Conservation (phyloP, 2,797 vertebrate genomes). For the Phataginus tricuspis region DNA sequence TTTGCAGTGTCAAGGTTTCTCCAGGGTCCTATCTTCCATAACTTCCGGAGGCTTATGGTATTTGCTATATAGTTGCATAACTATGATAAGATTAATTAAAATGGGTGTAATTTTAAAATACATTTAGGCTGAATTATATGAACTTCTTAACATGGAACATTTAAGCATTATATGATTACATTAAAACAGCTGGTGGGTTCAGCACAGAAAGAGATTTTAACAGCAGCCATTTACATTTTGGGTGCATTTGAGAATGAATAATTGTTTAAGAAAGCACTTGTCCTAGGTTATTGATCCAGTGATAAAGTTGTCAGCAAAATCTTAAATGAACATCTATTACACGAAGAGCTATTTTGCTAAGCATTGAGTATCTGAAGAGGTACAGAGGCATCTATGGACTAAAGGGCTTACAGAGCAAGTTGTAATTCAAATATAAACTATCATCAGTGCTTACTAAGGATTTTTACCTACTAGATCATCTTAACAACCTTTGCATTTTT, state of each 20-base stretch:
- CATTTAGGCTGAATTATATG: conserved; percentile 74
- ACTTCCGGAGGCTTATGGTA: conserved; percentile 45
- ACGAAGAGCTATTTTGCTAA: conserved; percentile 8
- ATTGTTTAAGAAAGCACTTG: conserved; percentile 38
- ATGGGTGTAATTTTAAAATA: conserved; percentile 73
- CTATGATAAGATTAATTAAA: conserved; percentile 73
- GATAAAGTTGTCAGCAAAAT: conserved; percentile 52
- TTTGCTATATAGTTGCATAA: conserved; percentile 52
- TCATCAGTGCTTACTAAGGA: conserved; percentile 5
- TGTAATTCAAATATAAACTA: conserved; percentile 43
- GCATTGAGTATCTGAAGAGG: neutral
- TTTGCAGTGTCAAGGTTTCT: conserved; percentile 44
- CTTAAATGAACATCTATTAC: conserved; percentile 51
- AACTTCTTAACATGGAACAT: conserved; percentile 67
- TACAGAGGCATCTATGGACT: neutral
- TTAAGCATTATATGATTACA: conserved; percentile 68
- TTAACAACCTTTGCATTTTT: conserved; percentile 16
- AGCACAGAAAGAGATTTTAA: conserved; percentile 6
- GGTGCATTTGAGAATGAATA: conserved; percentile 28
- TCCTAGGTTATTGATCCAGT: conserved; percentile 46
- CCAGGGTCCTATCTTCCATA: conserved; percentile 56
- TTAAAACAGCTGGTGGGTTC: conserved; percentile 65
- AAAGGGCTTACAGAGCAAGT: neutral
- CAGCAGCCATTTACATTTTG: conserved; percentile 47
- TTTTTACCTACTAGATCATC: neutral